These are phyloP conservation scores for Acronicta leporina DNA, from an alignment of 2,888 invertebrate species.

Conservation along the genomic window DNA sequence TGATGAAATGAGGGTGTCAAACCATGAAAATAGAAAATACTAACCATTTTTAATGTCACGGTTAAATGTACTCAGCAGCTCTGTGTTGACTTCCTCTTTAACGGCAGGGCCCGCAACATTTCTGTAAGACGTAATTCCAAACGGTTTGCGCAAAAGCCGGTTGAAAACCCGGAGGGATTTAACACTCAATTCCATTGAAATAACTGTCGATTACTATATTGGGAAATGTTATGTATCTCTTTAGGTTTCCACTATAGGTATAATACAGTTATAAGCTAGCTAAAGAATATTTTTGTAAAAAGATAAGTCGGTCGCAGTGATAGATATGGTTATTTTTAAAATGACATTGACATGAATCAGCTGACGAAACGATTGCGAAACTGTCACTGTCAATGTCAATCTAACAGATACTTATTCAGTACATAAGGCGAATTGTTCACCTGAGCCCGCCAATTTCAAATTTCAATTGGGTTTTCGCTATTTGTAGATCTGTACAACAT, in stretches of 20 bases:
- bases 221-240: slow-evolving; percentile 3
- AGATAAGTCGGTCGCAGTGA: slow-evolving; percentile 28
- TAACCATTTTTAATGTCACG: slow-evolving; percentile 78
- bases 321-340: slow-evolving; percentile 36
- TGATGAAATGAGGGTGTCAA: slow-evolving; percentile 1
- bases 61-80: slow-evolving; percentile 75
- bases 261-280: slow-evolving; percentile 12
- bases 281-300: slow-evolving; percentile 22
- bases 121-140: slow-evolving; percentile 66
- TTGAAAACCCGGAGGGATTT: slow-evolving; percentile 70
- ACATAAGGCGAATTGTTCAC: too few species aligned
- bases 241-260: slow-evolving; percentile 14
- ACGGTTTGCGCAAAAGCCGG: slow-evolving; percentile 78
- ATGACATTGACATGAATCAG: slow-evolving; percentile 7
- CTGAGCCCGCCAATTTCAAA: too few species aligned
- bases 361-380: not conserved
- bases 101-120: slow-evolving; percentile 69
- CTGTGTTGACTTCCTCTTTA: slow-evolving; percentile 75
- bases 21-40: slow-evolving; percentile 27
- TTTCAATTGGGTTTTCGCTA: too few species aligned
- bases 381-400: too few species aligned
- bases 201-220: slow-evolving; percentile 6
- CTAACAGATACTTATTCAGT: too few species aligned
- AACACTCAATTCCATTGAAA: slow-evolving; percentile 72
- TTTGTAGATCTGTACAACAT: too few species aligned